Percentiles rank a stretch among this genome's conserved stretches.
phyloP scores from a whole-genome alignment of 2,113 vertebrate species.

The Tachycineta bicolor region DNA sequence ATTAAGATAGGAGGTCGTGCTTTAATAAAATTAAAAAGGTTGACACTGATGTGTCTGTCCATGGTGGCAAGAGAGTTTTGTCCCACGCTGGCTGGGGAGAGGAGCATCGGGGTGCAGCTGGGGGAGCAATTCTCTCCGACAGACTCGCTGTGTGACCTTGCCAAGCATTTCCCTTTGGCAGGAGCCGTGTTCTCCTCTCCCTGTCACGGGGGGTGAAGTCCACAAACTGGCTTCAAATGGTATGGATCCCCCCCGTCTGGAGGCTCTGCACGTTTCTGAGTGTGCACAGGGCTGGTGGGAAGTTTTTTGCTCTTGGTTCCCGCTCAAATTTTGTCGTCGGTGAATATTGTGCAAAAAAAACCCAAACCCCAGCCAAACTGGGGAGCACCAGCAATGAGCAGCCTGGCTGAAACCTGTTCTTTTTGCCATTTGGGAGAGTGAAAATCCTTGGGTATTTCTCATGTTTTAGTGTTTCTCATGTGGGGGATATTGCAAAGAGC shows the following conservation, averaged over 20 bases:
- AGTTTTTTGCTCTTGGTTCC: background rate
- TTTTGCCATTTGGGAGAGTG: background rate
- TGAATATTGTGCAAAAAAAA: background rate
- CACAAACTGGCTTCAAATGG: background rate
- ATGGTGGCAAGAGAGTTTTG: background rate
- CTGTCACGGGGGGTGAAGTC: rapidly evolving
- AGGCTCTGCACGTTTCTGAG: background rate
- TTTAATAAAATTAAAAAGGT: background rate
- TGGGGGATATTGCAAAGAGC: background rate
- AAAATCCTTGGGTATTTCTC: background rate
- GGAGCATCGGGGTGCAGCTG: background rate
- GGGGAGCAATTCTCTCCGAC: background rate
- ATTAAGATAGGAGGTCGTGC: background rate
- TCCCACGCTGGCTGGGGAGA: background rate
- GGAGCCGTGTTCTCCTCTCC: background rate
- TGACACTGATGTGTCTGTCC: background rate
- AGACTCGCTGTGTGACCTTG: background rate
- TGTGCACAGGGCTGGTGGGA: background rate
- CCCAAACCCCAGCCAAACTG: background rate
- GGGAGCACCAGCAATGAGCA: rapidly evolving
- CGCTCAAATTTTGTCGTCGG: background rate
- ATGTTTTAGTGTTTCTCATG: background rate
- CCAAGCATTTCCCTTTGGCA: background rate
- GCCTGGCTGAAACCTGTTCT: background rate
- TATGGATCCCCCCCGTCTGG: too few species aligned